Conservation (phyloP, 2,888 invertebrate species). For the Hypomecis atomaria region DNA sequence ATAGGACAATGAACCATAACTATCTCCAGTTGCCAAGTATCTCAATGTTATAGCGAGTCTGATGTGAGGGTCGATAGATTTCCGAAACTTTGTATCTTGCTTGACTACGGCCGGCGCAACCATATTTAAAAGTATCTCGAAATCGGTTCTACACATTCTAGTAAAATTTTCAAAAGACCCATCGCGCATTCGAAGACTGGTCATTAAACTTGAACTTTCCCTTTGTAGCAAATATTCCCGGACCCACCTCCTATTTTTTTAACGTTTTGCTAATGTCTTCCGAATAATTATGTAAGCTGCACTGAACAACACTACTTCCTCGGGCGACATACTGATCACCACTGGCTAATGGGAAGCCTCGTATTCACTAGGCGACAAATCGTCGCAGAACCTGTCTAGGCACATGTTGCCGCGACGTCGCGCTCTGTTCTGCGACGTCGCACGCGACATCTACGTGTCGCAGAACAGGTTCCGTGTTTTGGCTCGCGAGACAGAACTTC, state of each 20-base stretch:
- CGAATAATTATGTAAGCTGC: constrained; percentile 23
- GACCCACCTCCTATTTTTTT: constrained; percentile 36
- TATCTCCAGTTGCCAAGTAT: constrained; percentile 34
- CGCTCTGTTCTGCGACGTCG: too few relatives aligned
- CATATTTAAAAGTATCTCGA: constrained; percentile 14
- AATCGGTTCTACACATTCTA: constrained; percentile 35
- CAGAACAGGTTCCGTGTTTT: too few relatives aligned
- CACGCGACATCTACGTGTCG: too few relatives aligned
- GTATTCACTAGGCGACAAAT: too few relatives aligned
- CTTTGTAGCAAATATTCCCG: constrained; percentile 34
- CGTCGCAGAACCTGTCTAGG: too few relatives aligned
- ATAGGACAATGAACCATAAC: constrained; percentile 42
- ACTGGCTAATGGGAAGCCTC: constrained; percentile 28
- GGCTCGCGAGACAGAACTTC: too few relatives aligned
- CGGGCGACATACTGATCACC: constrained; percentile 19
- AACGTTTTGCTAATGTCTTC: constrained; percentile 37
- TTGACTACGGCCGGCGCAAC: constrained; percentile 35
- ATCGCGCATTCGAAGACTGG: constrained; percentile 35
- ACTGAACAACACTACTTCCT: constrained; percentile 24
- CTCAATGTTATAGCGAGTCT: constrained; percentile 28
- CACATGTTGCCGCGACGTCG: too few relatives aligned
- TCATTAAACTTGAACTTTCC: constrained; percentile 26
- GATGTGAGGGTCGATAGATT: constrained; percentile 26
- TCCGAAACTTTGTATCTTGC: constrained; percentile 35
- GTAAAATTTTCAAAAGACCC: constrained; percentile 39